These are phyloP conservation scores for Laticauda colubrina DNA, from an alignment of 2,113 vertebrate genomes.

Conservation along the genomic window DNA sequence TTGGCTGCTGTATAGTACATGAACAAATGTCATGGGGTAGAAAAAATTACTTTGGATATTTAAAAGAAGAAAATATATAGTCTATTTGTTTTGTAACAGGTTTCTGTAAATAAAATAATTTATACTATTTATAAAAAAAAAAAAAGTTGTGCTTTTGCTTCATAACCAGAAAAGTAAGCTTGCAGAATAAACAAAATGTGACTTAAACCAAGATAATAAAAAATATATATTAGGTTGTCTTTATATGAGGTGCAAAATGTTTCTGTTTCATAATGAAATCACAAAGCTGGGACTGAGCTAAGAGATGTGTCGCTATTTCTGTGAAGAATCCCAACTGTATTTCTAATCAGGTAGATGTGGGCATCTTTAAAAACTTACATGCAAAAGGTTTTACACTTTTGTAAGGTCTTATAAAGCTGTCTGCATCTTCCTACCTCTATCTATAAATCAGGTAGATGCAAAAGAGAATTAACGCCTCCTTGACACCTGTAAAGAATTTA, in stretches of 20 bases:
- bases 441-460: background rate
- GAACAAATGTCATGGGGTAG: constrained; percentile 98
- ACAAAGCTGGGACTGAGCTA: background rate
- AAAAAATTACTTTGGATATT: constrained; percentile 97
- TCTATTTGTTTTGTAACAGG: constrained; percentile 99
- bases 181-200: constrained; percentile 75
- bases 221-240: constrained; percentile 65
- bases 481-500: background rate
- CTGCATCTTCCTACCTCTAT: background rate
- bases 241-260: constrained; percentile 68
- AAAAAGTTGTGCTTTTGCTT: constrained; percentile 82
- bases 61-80: constrained; percentile 99
- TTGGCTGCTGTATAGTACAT: constrained; percentile 99
- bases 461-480: background rate
- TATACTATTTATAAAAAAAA: constrained; percentile 99
- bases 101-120: constrained; percentile 99
- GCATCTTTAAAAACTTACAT: background rate
- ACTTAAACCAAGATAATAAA: constrained; percentile 77
- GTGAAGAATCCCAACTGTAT: background rate
- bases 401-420: background rate
- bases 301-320: background rate
- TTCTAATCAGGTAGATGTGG: background rate
- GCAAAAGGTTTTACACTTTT: background rate
- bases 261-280: constrained; percentile 64
- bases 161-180: constrained; percentile 70